Base-by-base conservation (phyloP, 1,140 invertebrate genomes). In the Musca domestica region DNA sequence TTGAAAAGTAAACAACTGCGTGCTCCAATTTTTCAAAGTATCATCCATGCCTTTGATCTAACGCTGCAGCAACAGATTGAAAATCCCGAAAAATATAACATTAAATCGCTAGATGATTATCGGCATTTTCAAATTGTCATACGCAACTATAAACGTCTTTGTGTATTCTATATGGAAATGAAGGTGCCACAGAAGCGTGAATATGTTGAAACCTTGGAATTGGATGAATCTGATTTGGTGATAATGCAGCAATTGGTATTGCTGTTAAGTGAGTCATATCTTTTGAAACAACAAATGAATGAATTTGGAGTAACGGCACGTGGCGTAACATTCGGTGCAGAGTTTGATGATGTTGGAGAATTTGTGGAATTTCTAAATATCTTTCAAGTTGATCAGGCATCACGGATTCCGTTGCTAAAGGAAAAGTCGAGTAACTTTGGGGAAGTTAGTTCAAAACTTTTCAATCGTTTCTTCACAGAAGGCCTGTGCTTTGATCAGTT, bases 1-100 rank as follows among this genome's bases (percentile, higher is more conserved):
- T 84, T 88, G 51, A 85, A 83, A 49, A 88, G 86, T 77, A 81
- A 80, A 66, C 76, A 78, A 15, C 61, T 81, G 7, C 74, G 74
- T 25, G 74, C 77, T 10, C 47, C 70, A 6, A 34, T 80, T 5
- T 81, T 81, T 10, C 72, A 77, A n/a, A 69, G 66, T 49, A 73
- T 80, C 41, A 68, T 80, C 0, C 48, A 71, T 51, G 70, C 75
- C 0, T 75, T 80, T 25, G 69, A 68, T 2, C 46, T 66, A 1
- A 34, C 67, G 7, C 14, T 69, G 4, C 20, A 23, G 1, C 47
- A 34, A n/a, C 34, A 58, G 23, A 19, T 41, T 27, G 20, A 23
- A 2, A 49, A 54, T 25, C 34, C 63, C 23, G 63, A 56, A 10
- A 65, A 46, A 17, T 27, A 56, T 15, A 7, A 54, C 23, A 12